These are phyloP conservation scores for Balaenoptera acutorostrata DNA, from an alignment of 2,113 vertebrate genomes.

Conservation along the genomic window DNA sequence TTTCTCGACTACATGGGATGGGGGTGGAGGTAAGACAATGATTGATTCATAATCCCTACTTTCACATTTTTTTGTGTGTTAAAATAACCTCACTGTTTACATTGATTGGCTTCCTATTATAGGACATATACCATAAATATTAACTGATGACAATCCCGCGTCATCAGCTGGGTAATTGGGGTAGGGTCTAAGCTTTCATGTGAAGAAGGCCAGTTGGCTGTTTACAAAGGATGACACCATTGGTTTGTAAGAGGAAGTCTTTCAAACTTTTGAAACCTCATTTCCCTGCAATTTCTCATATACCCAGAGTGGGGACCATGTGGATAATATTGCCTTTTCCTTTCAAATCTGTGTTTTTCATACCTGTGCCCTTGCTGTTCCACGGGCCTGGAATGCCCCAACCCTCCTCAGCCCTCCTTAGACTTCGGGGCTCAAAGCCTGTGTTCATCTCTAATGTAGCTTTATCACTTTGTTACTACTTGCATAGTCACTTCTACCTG, in stretches of 20 bases:
- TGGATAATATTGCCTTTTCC: background rate
- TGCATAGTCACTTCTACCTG: background rate
- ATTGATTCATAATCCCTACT: background rate
- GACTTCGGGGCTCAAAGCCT: background rate
- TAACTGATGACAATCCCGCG: background rate
- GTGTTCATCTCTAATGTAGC: fast-evolving
- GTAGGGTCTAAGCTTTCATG: background rate
- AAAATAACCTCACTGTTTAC: background rate
- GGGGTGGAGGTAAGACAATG: background rate
- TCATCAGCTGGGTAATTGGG: background rate
- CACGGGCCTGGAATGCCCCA: fast-evolving
- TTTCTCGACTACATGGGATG: background rate
- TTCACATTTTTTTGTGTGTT: background rate
- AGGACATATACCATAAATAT: background rate
- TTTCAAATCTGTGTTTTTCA: background rate
- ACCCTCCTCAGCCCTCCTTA: background rate
- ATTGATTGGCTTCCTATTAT: background rate
- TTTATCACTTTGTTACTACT: no score
- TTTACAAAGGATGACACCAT: background rate
- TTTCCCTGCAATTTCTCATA: background rate
- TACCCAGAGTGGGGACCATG: background rate
- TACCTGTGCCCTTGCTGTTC: background rate
- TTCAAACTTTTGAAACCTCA: background rate
- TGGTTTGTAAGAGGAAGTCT: background rate
- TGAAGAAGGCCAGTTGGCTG: background rate